Conservation (phyloP, 2,888 invertebrate genomes). For the Agriopis marginaria region DNA sequence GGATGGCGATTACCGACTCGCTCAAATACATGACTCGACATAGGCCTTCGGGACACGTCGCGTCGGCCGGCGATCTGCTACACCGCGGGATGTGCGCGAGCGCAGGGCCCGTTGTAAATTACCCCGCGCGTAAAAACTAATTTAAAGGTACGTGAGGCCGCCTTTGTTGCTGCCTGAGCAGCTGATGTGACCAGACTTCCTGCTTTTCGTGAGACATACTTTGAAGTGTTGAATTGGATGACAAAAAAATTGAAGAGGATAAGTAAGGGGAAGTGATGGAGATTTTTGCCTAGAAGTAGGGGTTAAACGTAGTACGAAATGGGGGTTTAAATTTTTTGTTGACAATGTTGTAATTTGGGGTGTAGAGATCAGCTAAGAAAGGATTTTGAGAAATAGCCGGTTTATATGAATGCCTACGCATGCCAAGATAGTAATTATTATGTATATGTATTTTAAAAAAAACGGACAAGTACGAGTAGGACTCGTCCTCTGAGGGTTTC, state of each 20-base stretch:
- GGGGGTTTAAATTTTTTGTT: too few relatives aligned
- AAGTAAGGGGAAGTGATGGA: too few relatives aligned
- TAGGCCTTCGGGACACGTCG: constrained; percentile 7
- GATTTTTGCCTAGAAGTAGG: too few relatives aligned
- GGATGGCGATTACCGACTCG: constrained; percentile 53
- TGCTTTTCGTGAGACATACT: constrained; percentile 2
- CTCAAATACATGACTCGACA: background rate
- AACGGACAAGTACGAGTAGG: too few relatives aligned
- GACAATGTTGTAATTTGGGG: too few relatives aligned
- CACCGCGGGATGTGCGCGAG: constrained; percentile 37
- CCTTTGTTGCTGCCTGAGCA: constrained; percentile 61
- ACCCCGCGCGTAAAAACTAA: constrained; percentile 79
- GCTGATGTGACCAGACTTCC: constrained; percentile 40
- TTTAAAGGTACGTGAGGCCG: constrained; percentile 70
- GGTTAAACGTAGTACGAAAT: too few relatives aligned
- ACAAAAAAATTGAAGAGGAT: background rate
- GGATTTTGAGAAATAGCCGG: too few relatives aligned
- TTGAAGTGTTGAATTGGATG: background rate
- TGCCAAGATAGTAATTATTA: too few relatives aligned
- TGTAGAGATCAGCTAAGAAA: too few relatives aligned
- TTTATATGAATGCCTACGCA: too few relatives aligned
- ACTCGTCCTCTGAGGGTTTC: too few relatives aligned
- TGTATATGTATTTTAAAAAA: too few relatives aligned
- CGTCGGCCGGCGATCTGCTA: constrained; percentile 14
- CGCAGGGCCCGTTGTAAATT: constrained; percentile 68